Base-by-base conservation (phyloP, 2,113 vertebrate genomes). In the Sturnus vulgaris region DNA sequence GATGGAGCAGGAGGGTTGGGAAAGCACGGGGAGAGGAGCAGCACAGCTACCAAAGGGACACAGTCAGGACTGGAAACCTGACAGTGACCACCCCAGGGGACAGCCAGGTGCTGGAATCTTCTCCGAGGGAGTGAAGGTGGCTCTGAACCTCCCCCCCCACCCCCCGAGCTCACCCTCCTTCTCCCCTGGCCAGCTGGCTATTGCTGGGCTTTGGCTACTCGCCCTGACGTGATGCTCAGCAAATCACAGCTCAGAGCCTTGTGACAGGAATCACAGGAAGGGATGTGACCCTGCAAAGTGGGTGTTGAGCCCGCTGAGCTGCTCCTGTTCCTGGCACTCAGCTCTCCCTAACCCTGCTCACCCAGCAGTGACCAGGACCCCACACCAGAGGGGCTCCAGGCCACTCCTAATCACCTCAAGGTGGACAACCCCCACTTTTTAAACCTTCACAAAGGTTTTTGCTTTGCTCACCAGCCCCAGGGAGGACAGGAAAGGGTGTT, bases 371-470 rank as follows among this genome's bases (percentile, higher is more conserved):
- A 52, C 10, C 10, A 9, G 53, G 17, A 15, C 28, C 44, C 39
- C 25, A 1, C n/a, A 2, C 30, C 7, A 2, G 9, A 25, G 22
- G 9, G 16, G 17, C 31, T 63, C 44, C 4, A 2, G 9, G 9
- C 20, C 6, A 1, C 40, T 30, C 25, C 42, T 57, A 27, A 4
- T 10, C 81, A 16, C 50, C 30, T 28, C 3, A 0, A 44, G 42
- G 23, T 25, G 39, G 3, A n/a, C 40, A 47, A 5, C 3, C 8
- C 16, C 20, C 15, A 14, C 35, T 23, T 33, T 14, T 1, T 33
- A 35, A 60, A 33, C 46, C 21, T 15, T 15, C 56, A 21, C 39
- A 2, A 5, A 55, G 47, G 5, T 42, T 47, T 42, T 53, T 53
- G 33, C 35, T 46, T n/a, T 22, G 8, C 12, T 66, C 49, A 7